Percentiles rank a stretch among this genome's conserved stretches.
phyloP scores from a whole-genome alignment of 2,113 vertebrate genomes.

The Acrocephalus arundinaceus region DNA sequence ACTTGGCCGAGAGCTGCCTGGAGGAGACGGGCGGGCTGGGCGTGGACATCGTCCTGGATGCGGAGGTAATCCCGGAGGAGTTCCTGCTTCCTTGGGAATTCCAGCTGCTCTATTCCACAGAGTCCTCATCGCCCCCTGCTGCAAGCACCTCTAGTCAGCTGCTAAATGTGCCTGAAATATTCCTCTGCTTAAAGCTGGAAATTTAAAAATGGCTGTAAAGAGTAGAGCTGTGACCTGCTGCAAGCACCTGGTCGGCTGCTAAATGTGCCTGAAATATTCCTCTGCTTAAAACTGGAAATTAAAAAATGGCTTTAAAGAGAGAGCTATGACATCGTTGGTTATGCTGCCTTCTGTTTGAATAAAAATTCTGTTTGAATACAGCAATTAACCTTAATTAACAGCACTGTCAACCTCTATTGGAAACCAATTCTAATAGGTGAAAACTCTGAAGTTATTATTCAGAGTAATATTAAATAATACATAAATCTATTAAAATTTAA shows the following conservation, averaged over 20 bases:
- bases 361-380: background rate
- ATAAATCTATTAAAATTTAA: too few species aligned
- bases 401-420: background rate
- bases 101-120: too few species aligned
- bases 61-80: constrained; percentile 69
- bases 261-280: too few species aligned
- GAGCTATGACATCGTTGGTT: background rate
- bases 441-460: background rate
- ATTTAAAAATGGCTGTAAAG: too few species aligned
- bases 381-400: background rate
- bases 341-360: background rate
- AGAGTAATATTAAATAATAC: background rate
- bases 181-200: too few species aligned
- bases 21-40: constrained; percentile 96
- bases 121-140: too few species aligned
- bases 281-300: background rate
- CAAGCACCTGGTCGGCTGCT: background rate
- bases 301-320: background rate
- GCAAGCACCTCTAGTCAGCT: too few species aligned
- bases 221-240: background rate
- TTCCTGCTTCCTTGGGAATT: background rate
- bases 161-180: too few species aligned
- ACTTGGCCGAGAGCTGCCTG: constrained; percentile 84
- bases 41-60: constrained; percentile 89
- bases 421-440: background rate